These are phyloP conservation scores for Rhipidura dahli DNA, from an alignment of 2,113 vertebrate species.

Conservation along the genomic window DNA sequence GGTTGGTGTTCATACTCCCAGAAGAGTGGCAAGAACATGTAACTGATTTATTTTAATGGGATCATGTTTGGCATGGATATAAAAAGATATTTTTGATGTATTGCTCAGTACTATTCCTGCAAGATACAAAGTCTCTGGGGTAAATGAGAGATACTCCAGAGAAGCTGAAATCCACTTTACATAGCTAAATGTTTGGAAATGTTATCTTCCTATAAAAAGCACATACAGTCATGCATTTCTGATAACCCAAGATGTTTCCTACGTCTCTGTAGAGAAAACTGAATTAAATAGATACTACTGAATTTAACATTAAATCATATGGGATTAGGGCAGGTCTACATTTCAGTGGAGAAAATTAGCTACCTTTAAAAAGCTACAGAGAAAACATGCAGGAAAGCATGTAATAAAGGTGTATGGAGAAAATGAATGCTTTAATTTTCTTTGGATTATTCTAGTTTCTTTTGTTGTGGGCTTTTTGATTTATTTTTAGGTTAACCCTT, in stretches of 20 bases:
- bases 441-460: background rate
- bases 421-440: background rate
- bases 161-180: background rate
- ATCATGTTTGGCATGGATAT: background rate
- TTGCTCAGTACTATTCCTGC: background rate
- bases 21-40: background rate
- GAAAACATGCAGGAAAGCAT: background rate
- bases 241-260: background rate
- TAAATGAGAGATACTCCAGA: background rate
- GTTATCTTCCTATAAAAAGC: background rate
- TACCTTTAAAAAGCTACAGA: background rate
- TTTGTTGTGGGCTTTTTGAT: background rate
- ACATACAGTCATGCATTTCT: background rate
- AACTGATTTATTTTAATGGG: background rate
- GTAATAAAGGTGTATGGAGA: background rate
- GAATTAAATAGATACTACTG: background rate
- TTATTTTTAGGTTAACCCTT: fast-evolving
- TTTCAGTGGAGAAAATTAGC: background rate
- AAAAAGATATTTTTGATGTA: background rate
- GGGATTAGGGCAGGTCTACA: background rate
- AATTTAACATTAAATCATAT: background rate
- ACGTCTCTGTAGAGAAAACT: background rate
- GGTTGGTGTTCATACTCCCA: background rate
- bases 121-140: background rate
- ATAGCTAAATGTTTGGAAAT: conserved; percentile 15